Base-by-base conservation (phyloP, 2,797 vertebrate species). In the Platalea minor region DNA sequence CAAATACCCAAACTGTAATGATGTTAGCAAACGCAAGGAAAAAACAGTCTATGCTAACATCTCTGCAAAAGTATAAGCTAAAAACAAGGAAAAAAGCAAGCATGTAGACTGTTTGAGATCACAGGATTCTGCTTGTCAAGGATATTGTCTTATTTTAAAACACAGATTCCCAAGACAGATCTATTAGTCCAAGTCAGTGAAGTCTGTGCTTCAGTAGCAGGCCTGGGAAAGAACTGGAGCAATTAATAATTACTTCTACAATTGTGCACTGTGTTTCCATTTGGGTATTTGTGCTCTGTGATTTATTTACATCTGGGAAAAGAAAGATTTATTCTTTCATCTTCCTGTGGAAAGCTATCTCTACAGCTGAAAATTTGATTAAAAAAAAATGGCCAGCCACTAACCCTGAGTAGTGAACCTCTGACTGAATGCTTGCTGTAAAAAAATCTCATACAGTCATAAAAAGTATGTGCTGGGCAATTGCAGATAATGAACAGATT, bases 401-500 rank as follows among this genome's bases (percentile, higher is more conserved):
- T 59, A 93, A 93, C 57, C 46, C 5, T 3, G 6, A 96, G 56
- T 3, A 53, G 51, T 21, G 43, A 84, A 77, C 78, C 33, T 59
- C 54, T 74, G 74, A 93, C 76, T 85, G 72, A 92, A 83, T n/a
- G 59, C 68, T 65, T 67, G 64, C 43, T 88, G 65, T 64, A 82
- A 85, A 91, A 88, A 83, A 61, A 51, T 15, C 56, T 46, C 69
- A 90, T n/a, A 68, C 25, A 23, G 51, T 81, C 78, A 78, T 93
- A 88, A 91, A 96, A 96, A 72, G 73, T 35, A 88, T 70, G 73
- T 81, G 39, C 73, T 69, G 92, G 82, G 91, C 95, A 95, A 96
- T 51, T 84, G 76, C 48, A 88, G 54, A 73, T 95, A 96, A 97
- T 94, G 89, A 96, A 96, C 87, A 91, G 93, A 93, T 94, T 95